Conservation (phyloP, 2,113 vertebrate genomes). For the Cryptomyrus ogoouensis region DNA sequence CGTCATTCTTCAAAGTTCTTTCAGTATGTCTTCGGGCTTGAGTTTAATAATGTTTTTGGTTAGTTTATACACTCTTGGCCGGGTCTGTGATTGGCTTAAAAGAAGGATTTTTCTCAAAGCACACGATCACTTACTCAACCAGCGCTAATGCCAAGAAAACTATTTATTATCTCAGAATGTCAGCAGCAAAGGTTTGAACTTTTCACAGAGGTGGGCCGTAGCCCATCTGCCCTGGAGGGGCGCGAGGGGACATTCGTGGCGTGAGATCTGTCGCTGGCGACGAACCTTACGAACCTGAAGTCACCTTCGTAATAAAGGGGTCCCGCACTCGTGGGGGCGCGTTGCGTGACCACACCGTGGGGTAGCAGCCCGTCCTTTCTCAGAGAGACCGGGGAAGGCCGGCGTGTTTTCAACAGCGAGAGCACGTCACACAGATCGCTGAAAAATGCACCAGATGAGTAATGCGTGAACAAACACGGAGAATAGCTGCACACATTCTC, state of each 20-base stretch:
- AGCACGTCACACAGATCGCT: not conserved
- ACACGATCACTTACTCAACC: not conserved
- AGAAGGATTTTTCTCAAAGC: not conserved
- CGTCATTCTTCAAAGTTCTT: not conserved
- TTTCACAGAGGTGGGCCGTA: not conserved
- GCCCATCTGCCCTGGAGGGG: not conserved
- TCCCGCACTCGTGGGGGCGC: not conserved
- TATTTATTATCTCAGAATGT: not conserved
- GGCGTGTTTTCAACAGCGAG: not conserved
- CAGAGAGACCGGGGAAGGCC: not conserved
- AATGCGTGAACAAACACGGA: not conserved
- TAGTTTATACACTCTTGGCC: not conserved
- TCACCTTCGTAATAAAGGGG: not conserved
- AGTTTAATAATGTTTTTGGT: not conserved
- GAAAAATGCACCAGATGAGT: not conserved
- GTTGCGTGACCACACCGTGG: not conserved
- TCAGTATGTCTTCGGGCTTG: not conserved
- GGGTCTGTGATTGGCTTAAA: not conserved
- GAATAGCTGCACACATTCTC: not conserved
- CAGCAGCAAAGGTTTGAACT: not conserved
- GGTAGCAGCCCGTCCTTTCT: not conserved
- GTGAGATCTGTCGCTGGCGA: not conserved
- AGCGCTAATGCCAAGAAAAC: not conserved
- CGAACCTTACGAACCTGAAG: not conserved
- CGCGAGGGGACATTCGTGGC: not conserved